phyloP scores from a whole-genome alignment of 2,113 vertebrate species.

The Triplophysa tibetana region DNA sequence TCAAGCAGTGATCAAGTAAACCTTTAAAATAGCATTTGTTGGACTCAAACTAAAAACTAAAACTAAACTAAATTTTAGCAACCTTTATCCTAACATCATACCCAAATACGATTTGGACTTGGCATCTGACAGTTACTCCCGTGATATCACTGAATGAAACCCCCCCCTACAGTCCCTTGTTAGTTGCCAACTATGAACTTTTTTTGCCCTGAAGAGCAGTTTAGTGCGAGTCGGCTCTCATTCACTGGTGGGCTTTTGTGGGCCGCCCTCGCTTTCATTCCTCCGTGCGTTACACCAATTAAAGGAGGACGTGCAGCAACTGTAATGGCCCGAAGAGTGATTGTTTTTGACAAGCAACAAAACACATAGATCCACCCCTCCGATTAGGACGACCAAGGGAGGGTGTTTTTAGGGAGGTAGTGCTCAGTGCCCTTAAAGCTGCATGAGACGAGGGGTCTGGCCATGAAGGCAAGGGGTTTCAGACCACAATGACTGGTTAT shows the following conservation, averaged over 20 bases:
- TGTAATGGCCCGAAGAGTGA: slow-evolving; percentile 96
- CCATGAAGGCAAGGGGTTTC: slow-evolving; percentile 33
- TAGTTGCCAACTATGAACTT: slow-evolving; percentile 88
- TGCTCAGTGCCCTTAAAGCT: slow-evolving; percentile 83
- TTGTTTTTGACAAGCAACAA: slow-evolving; percentile 99
- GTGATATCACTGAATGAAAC: slow-evolving; percentile 84
- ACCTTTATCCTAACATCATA: neutral
- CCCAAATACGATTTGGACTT: slow-evolving; percentile 32
- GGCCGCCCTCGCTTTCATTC: slow-evolving; percentile 87
- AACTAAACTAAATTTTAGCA: neutral
- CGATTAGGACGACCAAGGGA: slow-evolving; percentile 95
- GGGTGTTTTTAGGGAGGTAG: slow-evolving; percentile 77
- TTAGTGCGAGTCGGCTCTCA: slow-evolving; percentile 87
- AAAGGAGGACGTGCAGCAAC: slow-evolving; percentile 98
- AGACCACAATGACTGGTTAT: slow-evolving; percentile 45
- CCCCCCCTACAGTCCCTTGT: slow-evolving; percentile 82
- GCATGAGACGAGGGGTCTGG: slow-evolving; percentile 63
- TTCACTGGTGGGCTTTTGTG: slow-evolving; percentile 83
- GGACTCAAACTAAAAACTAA: too few relatives aligned
- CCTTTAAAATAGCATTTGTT: neutral
- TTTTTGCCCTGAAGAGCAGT: slow-evolving; percentile 79
- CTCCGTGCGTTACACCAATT: slow-evolving; percentile 94
- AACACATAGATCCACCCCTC: slow-evolving; percentile 98
- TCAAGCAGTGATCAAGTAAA: neutral
- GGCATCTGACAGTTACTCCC: slow-evolving; percentile 80